These are phyloP conservation scores for Craterocephalus amniculus DNA, from an alignment of 2,797 vertebrate genomes.

Conservation along the genomic window DNA sequence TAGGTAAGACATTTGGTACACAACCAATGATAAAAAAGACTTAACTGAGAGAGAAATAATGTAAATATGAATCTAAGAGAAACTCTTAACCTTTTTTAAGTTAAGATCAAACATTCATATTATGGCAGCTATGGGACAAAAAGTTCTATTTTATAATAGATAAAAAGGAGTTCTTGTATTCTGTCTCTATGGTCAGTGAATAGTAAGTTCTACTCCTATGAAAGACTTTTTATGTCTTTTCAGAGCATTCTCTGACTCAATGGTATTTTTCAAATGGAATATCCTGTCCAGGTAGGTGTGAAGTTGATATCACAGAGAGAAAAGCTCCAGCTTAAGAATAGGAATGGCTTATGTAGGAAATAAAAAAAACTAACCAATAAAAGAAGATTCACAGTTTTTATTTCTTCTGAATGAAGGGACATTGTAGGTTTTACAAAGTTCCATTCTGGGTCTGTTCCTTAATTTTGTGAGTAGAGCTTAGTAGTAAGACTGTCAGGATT, in stretches of 20 bases:
- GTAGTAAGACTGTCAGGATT: no score
- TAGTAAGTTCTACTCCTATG: no score
- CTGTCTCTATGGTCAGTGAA: no score
- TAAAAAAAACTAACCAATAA: not conserved
- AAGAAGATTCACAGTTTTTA: no score
- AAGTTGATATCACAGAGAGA: slow-evolving; percentile 1
- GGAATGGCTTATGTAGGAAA: not conserved
- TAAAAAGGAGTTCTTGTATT: no score
- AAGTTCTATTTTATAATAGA: no score
- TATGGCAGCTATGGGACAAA: no score
- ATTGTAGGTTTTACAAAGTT: not conserved
- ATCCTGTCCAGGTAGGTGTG: not conserved
- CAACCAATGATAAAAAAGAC: no score
- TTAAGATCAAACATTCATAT: no score
- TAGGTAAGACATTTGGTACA: no score
- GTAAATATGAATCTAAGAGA: not conserved
- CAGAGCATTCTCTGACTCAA: not conserved
- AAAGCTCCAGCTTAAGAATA: not conserved
- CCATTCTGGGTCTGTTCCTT: not conserved
- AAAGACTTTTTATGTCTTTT: not conserved
- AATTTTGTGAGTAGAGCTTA: not conserved
- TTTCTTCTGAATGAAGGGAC: not conserved
- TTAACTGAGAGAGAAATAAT: not conserved
- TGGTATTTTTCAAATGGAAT: not conserved
- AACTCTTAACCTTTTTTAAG: no score